These are phyloP conservation scores for Hesperia comma DNA, from an alignment of 2,888 invertebrate species.

Conservation along the genomic window DNA sequence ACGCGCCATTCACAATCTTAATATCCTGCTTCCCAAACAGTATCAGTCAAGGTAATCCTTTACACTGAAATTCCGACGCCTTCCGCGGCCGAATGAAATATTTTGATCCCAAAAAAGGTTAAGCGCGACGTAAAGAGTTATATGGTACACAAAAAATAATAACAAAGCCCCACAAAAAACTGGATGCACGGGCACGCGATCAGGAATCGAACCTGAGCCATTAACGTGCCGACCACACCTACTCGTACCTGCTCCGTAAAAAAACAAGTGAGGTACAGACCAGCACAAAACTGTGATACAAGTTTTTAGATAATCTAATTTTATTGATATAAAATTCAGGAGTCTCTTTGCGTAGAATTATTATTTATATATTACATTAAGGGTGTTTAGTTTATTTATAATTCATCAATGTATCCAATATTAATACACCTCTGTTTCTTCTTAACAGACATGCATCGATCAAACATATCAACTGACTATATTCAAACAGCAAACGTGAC, in stretches of 20 bases:
- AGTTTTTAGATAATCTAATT: too few relatives aligned
- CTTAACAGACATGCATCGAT: too few relatives aligned
- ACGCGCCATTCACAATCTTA: constrained; percentile 16
- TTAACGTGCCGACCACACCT: constrained; percentile 71
- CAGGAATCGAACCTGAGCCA: constrained; percentile 70
- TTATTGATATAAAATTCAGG: background rate
- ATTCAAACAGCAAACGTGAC: too few relatives aligned
- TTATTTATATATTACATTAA: background rate
- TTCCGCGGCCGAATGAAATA: constrained; percentile 43
- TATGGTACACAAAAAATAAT: constrained; percentile 43
- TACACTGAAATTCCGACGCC: constrained; percentile 50
- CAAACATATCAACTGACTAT: too few relatives aligned
- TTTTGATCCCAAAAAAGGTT: constrained; percentile 44
- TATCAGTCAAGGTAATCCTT: constrained; percentile 35
- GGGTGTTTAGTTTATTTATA: too few relatives aligned
- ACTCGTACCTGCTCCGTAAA: constrained; percentile 57
- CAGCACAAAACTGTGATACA: constrained; percentile 40
- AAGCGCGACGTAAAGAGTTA: constrained; percentile 39
- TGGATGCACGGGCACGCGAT: constrained; percentile 72
- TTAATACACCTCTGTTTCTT: too few relatives aligned
- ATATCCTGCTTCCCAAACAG: constrained; percentile 32
- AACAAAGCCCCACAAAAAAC: constrained; percentile 55
- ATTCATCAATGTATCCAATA: too few relatives aligned
- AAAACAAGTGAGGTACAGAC: constrained; percentile 51
- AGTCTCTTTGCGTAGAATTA: background rate